These are phyloP conservation scores for Petrolisthes cinctipes DNA, from an alignment of 2,888 invertebrate species.

Conservation along the genomic window DNA sequence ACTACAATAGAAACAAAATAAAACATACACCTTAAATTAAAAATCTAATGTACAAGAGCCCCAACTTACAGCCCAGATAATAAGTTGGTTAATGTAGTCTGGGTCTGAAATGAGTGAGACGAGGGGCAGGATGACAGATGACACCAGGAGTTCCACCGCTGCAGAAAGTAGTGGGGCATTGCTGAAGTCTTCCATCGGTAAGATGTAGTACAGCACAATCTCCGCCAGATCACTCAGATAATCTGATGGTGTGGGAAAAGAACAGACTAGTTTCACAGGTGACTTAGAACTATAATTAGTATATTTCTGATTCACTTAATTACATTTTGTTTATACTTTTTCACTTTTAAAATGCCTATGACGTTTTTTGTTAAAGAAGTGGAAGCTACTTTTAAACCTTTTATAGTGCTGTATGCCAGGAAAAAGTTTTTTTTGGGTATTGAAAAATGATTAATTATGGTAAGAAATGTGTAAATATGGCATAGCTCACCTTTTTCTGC, in stretches of 20 bases:
- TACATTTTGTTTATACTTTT: background rate
- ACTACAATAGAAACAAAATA: too few species aligned
- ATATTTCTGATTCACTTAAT: too few species aligned
- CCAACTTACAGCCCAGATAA: slow-evolving; percentile 63
- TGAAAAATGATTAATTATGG: too few species aligned
- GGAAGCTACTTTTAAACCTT: too few species aligned
- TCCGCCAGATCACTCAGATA: slow-evolving; percentile 63
- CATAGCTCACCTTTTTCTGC: slow-evolving; percentile 72
- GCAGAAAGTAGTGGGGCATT: slow-evolving; percentile 58
- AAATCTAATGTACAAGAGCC: too few species aligned
- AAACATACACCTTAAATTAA: too few species aligned
- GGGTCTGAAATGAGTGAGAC: slow-evolving; percentile 60
- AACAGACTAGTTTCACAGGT: too few species aligned
- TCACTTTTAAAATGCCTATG: background rate
- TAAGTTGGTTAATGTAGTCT: slow-evolving; percentile 62
- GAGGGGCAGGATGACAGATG: slow-evolving; percentile 59
- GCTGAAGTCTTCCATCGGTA: slow-evolving; percentile 62
- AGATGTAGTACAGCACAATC: slow-evolving; percentile 53
- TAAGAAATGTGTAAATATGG: too few species aligned
- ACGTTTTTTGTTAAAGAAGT: background rate
- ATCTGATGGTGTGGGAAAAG: slow-evolving; percentile 30
- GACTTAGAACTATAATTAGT: too few species aligned
- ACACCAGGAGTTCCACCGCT: slow-evolving; percentile 56
- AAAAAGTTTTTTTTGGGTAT: too few species aligned
- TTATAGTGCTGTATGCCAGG: too few species aligned